These are phyloP conservation scores for Capra hircus DNA, from an alignment of 2,113 vertebrate genomes.

Conservation along the genomic window DNA sequence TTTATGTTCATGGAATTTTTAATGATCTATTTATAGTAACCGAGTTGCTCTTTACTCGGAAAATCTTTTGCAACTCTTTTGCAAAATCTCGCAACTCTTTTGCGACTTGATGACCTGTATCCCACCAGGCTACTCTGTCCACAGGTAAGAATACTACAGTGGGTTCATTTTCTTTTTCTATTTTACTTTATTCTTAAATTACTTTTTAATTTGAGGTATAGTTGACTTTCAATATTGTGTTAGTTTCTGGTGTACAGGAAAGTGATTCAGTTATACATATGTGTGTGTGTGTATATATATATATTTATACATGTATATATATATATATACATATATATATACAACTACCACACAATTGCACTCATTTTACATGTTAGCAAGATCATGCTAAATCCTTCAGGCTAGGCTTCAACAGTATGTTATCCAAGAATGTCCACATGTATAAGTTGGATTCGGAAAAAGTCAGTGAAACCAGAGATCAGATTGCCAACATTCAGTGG, in stretches of 20 bases:
- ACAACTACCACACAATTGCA: neutral
- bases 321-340: neutral
- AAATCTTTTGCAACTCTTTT: neutral
- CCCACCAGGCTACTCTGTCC: neutral
- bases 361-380: neutral
- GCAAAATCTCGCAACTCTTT: neutral
- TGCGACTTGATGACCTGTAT: rapidly evolving
- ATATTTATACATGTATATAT: neutral
- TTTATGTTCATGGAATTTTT: neutral
- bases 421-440: neutral
- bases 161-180: neutral
- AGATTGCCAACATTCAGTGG: neutral
- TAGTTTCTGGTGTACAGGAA: neutral
- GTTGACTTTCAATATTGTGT: neutral
- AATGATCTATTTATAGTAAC: neutral
- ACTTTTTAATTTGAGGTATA: neutral
- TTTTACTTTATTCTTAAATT: neutral
- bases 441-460: neutral
- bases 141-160: neutral
- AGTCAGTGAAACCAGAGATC: neutral
- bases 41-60: rapidly evolving
- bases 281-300: neutral
- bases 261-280: neutral
- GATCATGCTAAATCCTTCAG: neutral
- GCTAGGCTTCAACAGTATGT: neutral